Base-by-base conservation (phyloP, 1,140 invertebrate genomes). In the Steinernema khuongi region DNA sequence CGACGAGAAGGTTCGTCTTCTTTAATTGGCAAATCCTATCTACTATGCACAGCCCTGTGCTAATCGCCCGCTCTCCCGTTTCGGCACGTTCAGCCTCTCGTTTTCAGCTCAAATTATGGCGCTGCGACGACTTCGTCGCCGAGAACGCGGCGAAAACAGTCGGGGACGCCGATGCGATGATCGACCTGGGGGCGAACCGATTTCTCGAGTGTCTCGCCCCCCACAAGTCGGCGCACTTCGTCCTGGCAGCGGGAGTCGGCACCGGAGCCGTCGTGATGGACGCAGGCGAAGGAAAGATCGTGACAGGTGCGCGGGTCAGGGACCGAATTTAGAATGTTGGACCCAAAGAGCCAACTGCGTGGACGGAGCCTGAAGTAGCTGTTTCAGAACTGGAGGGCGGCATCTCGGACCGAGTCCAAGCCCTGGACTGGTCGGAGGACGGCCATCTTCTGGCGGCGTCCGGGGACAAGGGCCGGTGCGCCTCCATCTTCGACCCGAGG, bases 221-320 rank as follows among this genome's bases (percentile, higher is more conserved):
- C 36, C 79, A 80, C 43, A 74, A 78, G 31, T 79, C 79, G 0
- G 79, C 79, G 11, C 66, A 68, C 22, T 67, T 67, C 18, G 78
- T 80, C 28, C 17, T 80, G 0, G 82, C 86, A 26, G 82, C 81
- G 1, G 81, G 80, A 33, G 74, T 78, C 17, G 44, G 78, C 29
- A 77, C 76, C 1, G 74, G 66, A 18, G 81, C 83, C n/a, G 83
- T 80, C 71, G 50, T 87, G 14, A 85, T 80, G 73, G 85, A 87
- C 79, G 79, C 86, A 0, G 70, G 71, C 11, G 50, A 31, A 32
- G 68, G 72, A 68, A 70, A 67, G 29, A 66, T 71, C 26, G 72
- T 73, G 26, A 68, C 74, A n/a, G 79, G 79, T 77, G 50, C 30
- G n/a, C n/a, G n/a, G 43, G 19, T 74, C 19, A 14, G n/a, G n/a